Evolutionary conservation across 2,113 vertebrate species (phyloP).

Genomic region (Hemibagrus wyckioides): DNA sequence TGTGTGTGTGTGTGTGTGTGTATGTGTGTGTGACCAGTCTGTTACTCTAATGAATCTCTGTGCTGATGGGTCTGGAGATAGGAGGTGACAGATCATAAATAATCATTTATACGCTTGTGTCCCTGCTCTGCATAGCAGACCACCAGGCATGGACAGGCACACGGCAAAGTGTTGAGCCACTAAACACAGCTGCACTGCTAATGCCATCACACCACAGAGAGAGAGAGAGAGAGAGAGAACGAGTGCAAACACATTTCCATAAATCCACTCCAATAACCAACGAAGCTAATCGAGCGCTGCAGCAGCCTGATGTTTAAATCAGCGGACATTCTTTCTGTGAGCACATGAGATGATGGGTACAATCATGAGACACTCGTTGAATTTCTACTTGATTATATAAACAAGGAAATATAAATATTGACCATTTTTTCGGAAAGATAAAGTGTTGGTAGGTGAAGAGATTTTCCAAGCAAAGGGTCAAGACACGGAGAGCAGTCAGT

Average conservation of each 20-base stretch:
- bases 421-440: background rate
- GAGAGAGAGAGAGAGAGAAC: background rate
- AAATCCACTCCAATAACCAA: slow-evolving; percentile 47
- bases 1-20: slow-evolving; percentile 43
- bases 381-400: slow-evolving; percentile 18
- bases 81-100: slow-evolving; percentile 81
- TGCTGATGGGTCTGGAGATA: slow-evolving; percentile 75
- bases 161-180: slow-evolving; percentile 27
- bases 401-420: slow-evolving; percentile 12
- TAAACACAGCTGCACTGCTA: slow-evolving; percentile 66
- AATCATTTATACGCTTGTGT: slow-evolving; percentile 77
- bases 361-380: slow-evolving; percentile 17
- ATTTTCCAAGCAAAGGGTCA: background rate
- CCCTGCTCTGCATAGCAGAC: slow-evolving; percentile 69
- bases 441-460: slow-evolving; percentile 10
- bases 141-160: slow-evolving; percentile 64
- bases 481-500: background rate
- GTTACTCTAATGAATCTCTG: slow-evolving; percentile 76
- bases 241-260: slow-evolving; percentile 29
- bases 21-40: slow-evolving; percentile 65
- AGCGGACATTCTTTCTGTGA: slow-evolving; percentile 26
- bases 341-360: background rate
- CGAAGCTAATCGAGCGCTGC: slow-evolving; percentile 34
- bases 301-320: slow-evolving; percentile 33
- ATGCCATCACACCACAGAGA: slow-evolving; percentile 47